A percentile compares a stretch with the other conserved stretches of the same genome.
phyloP scores from a whole-genome alignment of 1,140 invertebrate species.

The Sarcophaga peregrina region DNA sequence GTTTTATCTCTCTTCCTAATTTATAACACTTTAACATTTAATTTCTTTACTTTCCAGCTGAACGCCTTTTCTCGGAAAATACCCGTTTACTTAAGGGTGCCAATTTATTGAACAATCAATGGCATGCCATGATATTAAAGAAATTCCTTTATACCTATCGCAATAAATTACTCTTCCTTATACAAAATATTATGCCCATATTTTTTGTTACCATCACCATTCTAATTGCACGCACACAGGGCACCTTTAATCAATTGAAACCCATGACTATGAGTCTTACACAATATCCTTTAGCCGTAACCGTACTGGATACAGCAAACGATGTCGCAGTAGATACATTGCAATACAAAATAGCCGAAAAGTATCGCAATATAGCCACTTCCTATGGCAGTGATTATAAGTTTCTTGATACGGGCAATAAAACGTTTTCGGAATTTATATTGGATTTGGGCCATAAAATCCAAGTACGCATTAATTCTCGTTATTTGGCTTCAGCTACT shows the following conservation, averaged over 20 bases:
- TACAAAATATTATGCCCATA: slow-evolving; percentile 72
- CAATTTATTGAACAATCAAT: slow-evolving; percentile 68
- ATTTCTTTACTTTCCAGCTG: slow-evolving; percentile 50
- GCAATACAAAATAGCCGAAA: slow-evolving; percentile 24
- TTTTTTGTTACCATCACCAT: slow-evolving; percentile 73
- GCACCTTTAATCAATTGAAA: slow-evolving; percentile 47
- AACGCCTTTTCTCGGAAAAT: slow-evolving; percentile 52
- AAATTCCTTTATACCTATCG: slow-evolving; percentile 70
- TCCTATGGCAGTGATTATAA: slow-evolving; percentile 50
- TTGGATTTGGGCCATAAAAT: slow-evolving; percentile 50
- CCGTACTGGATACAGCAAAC: slow-evolving; percentile 51
- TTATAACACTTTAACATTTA: slow-evolving; percentile 33
- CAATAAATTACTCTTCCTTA: slow-evolving; percentile 69
- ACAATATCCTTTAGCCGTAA: slow-evolving; percentile 53
- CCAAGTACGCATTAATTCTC: slow-evolving; percentile 54
- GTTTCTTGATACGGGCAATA: slow-evolving; percentile 26
- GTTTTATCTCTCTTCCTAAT: slow-evolving; percentile 4
- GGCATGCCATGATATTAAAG: slow-evolving; percentile 74
- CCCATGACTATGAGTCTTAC: slow-evolving; percentile 52
- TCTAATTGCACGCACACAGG: slow-evolving; percentile 61
- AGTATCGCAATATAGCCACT: slow-evolving; percentile 49
- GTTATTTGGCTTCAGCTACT: slow-evolving; percentile 63
- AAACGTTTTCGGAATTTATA: slow-evolving; percentile 50
- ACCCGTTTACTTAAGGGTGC: slow-evolving; percentile 50
- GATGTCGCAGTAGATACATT: not conserved